phyloP scores from a whole-genome alignment of 2,797 vertebrate genomes.

The Sebastes nivosus region DNA sequence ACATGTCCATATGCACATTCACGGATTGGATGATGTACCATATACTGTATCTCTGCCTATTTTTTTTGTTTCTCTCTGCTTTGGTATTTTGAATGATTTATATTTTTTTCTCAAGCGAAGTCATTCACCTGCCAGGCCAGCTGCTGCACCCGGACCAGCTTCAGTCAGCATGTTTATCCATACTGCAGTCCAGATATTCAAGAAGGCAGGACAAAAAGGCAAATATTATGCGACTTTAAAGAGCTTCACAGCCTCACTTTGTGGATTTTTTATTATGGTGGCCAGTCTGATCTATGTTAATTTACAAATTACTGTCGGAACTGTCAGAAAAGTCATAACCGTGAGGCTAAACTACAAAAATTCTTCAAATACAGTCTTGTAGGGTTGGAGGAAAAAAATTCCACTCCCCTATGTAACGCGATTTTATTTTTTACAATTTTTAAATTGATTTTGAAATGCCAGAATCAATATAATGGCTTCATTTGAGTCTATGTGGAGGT shows the following conservation, averaged over 20 bases:
- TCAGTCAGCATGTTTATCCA: slow-evolving; percentile 39
- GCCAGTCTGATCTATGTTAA: background rate
- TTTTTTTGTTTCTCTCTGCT: slow-evolving; percentile 15
- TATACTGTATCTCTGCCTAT: background rate
- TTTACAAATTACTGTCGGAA: background rate
- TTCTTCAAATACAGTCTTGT: background rate
- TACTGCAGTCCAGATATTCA: slow-evolving; percentile 26
- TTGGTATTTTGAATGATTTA: slow-evolving; percentile 20
- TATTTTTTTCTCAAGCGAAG: slow-evolving; percentile 18
- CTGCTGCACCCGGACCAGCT: slow-evolving; percentile 35
- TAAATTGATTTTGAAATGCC: too few relatives aligned
- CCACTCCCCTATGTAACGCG: too few relatives aligned
- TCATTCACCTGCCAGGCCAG: slow-evolving; percentile 56
- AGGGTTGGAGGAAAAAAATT: too few relatives aligned
- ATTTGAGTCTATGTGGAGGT: too few relatives aligned
- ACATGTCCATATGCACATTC: slow-evolving; percentile 11
- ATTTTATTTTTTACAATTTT: too few relatives aligned
- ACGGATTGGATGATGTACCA: background rate
- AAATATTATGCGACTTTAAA: slow-evolving; percentile 43
- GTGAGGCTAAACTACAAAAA: background rate
- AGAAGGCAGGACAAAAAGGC: slow-evolving; percentile 28
- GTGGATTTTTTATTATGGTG: background rate
- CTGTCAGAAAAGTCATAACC: background rate
- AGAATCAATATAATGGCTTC: too few relatives aligned
- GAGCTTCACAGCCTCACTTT: slow-evolving; percentile 1